A percentile compares a stretch with the other conserved stretches of the same genome.
Evolutionary conservation across 2,797 vertebrate species (phyloP).

Genomic region (Paramormyrops hopkinsi): DNA sequence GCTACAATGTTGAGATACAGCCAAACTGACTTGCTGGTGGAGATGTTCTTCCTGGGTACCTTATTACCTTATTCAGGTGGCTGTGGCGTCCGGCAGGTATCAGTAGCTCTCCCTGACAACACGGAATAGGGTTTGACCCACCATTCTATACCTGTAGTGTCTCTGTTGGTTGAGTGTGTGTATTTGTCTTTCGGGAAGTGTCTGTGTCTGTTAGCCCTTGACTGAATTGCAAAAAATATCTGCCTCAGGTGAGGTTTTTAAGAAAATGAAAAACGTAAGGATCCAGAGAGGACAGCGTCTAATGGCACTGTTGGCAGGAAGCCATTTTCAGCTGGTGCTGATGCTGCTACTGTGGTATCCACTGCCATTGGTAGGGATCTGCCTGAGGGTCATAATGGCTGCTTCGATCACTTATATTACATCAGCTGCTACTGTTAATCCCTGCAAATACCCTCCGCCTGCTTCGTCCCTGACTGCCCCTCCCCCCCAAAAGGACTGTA

Average conservation of each 20-base stretch:
- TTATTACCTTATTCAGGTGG: neutral
- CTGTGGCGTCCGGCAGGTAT: neutral
- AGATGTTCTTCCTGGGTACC: neutral
- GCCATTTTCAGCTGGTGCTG: slow-evolving; percentile 44
- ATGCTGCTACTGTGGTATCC: slow-evolving; percentile 54
- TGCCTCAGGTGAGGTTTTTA: neutral
- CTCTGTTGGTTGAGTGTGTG: neutral
- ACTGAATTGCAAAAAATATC: neutral
- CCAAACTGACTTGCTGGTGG: neutral
- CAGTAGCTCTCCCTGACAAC: neutral
- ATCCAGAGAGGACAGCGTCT: neutral
- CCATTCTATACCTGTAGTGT: neutral
- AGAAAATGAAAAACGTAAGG: neutral
- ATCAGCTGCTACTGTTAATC: slow-evolving; percentile 40
- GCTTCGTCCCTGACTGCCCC: slow-evolving; percentile 29
- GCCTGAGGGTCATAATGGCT: slow-evolving; percentile 45
- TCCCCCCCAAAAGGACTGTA: neutral
- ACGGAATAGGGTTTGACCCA: neutral
- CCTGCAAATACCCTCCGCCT: slow-evolving; percentile 21
- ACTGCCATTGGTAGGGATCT: slow-evolving; percentile 60
- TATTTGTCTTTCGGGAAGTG: neutral
- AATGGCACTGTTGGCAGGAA: neutral
- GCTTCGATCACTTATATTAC: slow-evolving; percentile 44
- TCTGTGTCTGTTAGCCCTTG: neutral
- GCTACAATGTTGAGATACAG: neutral